Conservation (phyloP, 2,888 invertebrate species). For the Mechanitis messenoides region DNA sequence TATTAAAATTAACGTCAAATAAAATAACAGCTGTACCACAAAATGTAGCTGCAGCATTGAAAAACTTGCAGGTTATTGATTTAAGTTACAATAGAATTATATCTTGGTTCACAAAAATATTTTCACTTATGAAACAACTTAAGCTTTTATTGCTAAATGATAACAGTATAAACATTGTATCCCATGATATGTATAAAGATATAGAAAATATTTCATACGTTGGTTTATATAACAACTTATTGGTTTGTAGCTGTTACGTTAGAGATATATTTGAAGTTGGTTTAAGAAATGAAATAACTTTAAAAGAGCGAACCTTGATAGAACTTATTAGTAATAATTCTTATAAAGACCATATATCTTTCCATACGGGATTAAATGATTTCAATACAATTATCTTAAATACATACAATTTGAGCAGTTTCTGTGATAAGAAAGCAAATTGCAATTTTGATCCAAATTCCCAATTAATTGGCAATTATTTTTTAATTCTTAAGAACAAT, state of each 20-base stretch:
- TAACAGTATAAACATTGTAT: conserved; percentile 76
- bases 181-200: conserved; percentile 75
- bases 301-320: conserved; percentile 9
- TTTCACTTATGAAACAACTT: conserved; percentile 53
- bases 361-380: conserved; percentile 42
- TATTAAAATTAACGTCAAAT: conserved; percentile 70
- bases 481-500: conserved; percentile 46
- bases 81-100: conserved; percentile 72
- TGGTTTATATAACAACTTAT: conserved; percentile 74
- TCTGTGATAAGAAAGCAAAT: conserved; percentile 25
- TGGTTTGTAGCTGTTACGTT: conserved; percentile 77
- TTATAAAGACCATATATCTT: conserved; percentile 14
- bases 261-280: conserved; percentile 69
- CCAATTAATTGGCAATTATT: conserved; percentile 37
- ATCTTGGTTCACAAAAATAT: conserved; percentile 71
- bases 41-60: conserved; percentile 46
- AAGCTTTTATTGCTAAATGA: conserved; percentile 61
- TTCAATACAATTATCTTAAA: conserved; percentile 38
- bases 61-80: conserved; percentile 64
- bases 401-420: conserved; percentile 33
- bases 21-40: conserved; percentile 57
- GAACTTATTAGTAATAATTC: neutral
- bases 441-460: conserved; percentile 29
- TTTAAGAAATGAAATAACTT: conserved; percentile 24
- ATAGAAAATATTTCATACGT: conserved; percentile 64